A percentile compares a stretch with the other conserved stretches of the same genome.
phyloP scores from a whole-genome alignment of 2,113 vertebrate species.

The Actenoides lindsayi region DNA sequence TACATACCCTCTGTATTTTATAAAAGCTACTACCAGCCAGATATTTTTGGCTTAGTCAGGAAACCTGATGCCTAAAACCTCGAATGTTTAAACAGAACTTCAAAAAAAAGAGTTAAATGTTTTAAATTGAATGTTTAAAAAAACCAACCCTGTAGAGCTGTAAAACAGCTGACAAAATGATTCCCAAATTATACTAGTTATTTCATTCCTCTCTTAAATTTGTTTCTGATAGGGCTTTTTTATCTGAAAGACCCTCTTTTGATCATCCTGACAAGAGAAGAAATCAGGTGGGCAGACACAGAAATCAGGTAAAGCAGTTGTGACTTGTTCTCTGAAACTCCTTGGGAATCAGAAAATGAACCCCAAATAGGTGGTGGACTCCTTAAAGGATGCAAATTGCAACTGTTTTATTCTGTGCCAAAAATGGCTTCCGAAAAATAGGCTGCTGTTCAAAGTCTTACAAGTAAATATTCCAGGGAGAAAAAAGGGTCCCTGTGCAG shows the following conservation, averaged over 20 bases:
- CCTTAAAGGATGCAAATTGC: not conserved
- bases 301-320: not conserved
- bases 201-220: not conserved
- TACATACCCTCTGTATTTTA: accelerated
- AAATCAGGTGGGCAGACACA: not conserved
- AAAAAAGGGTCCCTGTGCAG: not conserved
- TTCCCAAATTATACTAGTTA: not conserved
- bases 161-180: not conserved
- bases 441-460: not conserved
- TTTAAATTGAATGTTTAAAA: not conserved
- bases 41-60: not conserved
- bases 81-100: too few relatives aligned
- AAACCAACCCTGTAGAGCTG: not conserved
- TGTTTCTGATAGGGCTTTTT: not conserved
- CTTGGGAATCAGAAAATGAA: not conserved
- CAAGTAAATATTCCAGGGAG: not conserved
- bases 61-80: not conserved
- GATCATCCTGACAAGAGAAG: not conserved
- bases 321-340: not conserved
- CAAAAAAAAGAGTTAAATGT: too few relatives aligned
- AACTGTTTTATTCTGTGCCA: not conserved
- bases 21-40: not conserved
- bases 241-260: not conserved
- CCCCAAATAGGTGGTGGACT: too few relatives aligned
- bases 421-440: not conserved